phyloP scores from a whole-genome alignment of 2,797 vertebrate genomes.

The Pantherophis alleghaniensis region DNA sequence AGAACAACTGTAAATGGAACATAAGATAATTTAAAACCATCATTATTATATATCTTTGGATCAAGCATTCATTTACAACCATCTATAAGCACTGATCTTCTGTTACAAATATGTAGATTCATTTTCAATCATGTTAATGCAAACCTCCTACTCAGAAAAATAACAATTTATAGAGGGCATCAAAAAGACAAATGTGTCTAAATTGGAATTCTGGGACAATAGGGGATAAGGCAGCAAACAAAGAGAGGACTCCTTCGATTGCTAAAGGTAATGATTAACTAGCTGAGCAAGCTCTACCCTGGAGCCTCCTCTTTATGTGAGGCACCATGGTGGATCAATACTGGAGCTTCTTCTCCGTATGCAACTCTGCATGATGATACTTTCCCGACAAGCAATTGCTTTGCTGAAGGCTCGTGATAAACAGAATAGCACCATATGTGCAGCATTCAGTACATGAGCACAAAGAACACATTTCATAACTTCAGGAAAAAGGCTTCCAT shows the following conservation, averaged over 20 bases:
- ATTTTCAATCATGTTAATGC: neutral
- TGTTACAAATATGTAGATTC: neutral
- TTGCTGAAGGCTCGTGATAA: neutral
- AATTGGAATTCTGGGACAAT: neutral
- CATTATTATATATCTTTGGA: neutral
- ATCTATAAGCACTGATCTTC: constrained; percentile 13
- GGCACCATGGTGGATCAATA: neutral
- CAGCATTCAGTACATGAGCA: neutral
- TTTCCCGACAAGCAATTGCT: neutral
- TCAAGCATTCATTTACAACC: neutral
- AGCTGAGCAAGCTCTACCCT: neutral
- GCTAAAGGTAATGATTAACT: neutral
- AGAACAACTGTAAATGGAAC: neutral
- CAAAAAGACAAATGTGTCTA: neutral
- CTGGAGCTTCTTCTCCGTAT: neutral
- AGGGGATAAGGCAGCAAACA: neutral
- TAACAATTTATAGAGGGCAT: neutral
- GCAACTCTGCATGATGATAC: neutral
- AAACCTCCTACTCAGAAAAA: neutral
- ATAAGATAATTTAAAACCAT: constrained; percentile 11
- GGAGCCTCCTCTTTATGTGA: neutral
- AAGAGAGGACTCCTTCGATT: neutral
- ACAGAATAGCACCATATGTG: neutral
- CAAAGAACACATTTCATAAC: neutral
- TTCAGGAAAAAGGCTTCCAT: neutral